Percentiles rank a stretch among this genome's conserved stretches.
Conservation (phyloP, 2,888 invertebrate genomes). For the Drosophila imparisetae region DNA sequence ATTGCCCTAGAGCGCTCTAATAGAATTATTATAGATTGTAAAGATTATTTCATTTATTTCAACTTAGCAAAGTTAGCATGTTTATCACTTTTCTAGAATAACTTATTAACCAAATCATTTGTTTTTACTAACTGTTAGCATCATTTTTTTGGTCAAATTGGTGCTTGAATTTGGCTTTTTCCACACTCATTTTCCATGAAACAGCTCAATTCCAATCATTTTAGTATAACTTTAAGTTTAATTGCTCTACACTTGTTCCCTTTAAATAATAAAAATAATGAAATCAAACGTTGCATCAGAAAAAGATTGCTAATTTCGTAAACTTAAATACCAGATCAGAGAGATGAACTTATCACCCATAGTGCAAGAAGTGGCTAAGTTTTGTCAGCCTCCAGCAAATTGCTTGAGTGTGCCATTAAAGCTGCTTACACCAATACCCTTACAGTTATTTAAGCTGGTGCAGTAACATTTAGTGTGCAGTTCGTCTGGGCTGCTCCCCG, state of each 20-base stretch:
- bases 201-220: neutral
- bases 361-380: neutral
- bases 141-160: neutral
- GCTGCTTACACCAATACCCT: conserved; percentile 10
- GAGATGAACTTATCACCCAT: neutral
- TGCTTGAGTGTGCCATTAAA: conserved; percentile 29
- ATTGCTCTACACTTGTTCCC: no score
- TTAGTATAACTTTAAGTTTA: neutral
- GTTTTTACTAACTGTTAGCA: neutral
- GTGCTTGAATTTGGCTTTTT: neutral
- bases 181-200: neutral
- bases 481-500: conserved; percentile 35
- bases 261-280: neutral
- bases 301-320: neutral
- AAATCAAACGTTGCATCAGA: neutral
- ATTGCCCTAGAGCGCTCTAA: neutral
- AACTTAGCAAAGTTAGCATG: neutral
- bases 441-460: conserved; percentile 11
- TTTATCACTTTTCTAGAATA: neutral
- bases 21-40: neutral
- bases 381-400: conserved; percentile 7
- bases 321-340: neutral
- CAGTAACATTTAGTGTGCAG: conserved; percentile 35
- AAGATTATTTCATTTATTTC: neutral
- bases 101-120: accelerated